phyloP scores from a whole-genome alignment of 2,797 vertebrate species.

The Percopsis omiscomaycus region DNA sequence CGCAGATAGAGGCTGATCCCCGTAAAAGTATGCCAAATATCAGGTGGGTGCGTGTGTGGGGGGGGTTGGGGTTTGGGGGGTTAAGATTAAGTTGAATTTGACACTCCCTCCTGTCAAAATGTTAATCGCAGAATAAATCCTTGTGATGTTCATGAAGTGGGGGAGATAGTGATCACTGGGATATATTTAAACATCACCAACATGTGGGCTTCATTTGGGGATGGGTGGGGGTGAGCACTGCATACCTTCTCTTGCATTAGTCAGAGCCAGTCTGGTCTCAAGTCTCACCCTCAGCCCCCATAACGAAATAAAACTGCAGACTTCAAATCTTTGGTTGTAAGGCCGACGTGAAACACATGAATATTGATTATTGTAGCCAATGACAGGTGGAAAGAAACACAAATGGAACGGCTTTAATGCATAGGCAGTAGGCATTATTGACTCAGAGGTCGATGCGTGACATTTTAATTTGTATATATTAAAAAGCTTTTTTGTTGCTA shows the following conservation, averaged over 20 bases:
- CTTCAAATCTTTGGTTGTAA: too few species aligned
- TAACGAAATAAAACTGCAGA: too few species aligned
- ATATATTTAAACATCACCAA: constrained; percentile 78
- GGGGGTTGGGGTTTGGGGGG: not conserved
- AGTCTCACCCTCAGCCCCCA: too few species aligned
- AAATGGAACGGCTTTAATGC: too few species aligned
- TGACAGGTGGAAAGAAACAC: too few species aligned
- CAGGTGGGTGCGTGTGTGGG: not conserved
- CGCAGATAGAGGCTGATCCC: constrained; percentile 24
- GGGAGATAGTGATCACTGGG: constrained; percentile 41
- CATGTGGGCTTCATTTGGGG: constrained; percentile 75
- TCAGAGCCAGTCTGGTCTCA: constrained; percentile 32
- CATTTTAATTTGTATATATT: too few species aligned
- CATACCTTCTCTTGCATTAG: constrained; percentile 65
- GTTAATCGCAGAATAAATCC: constrained; percentile 30
- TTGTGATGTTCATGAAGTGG: not conserved
- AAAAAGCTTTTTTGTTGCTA: too few species aligned
- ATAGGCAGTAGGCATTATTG: too few species aligned
- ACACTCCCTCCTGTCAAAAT: constrained; percentile 20
- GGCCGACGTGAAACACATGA: too few species aligned
- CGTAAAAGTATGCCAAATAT: constrained; percentile 31
- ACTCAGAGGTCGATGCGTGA: too few species aligned
- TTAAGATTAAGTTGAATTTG: not conserved
- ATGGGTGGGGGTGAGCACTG: constrained; percentile 50
- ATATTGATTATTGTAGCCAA: too few species aligned